Evolutionary conservation across 2,888 invertebrate genomes (phyloP).

Genomic region (Limenitis arthemis): DNA sequence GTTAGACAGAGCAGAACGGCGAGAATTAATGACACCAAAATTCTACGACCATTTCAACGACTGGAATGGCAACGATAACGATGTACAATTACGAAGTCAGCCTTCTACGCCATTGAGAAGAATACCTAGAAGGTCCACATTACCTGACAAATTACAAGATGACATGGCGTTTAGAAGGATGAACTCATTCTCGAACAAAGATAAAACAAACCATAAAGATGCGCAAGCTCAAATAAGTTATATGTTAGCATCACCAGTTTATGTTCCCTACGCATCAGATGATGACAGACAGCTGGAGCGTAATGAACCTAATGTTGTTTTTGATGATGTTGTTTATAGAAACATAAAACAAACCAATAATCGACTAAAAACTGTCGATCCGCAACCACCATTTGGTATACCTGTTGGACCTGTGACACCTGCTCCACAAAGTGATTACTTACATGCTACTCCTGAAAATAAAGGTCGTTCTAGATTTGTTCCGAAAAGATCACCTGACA

Average conservation of each 20-base stretch:
- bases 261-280: conserved; percentile 64
- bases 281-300: conserved; percentile 69
- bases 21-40: conserved; percentile 75
- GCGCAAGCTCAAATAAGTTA: conserved; percentile 74
- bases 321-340: conserved; percentile 89
- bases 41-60: conserved; percentile 62
- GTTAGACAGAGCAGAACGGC: conserved; percentile 82
- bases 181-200: conserved; percentile 68
- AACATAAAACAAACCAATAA: conserved; percentile 85
- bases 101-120: conserved; percentile 60
- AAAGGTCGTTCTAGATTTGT: conserved; percentile 74
- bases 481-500: conserved; percentile 81
- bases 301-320: conserved; percentile 86
- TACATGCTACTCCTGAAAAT: conserved; percentile 81
- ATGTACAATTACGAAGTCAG: conserved; percentile 59
- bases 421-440: conserved; percentile 86
- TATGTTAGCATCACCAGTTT: conserved; percentile 78
- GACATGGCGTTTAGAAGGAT: conserved; percentile 87
- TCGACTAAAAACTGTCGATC: conserved; percentile 79
- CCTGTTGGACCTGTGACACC: conserved; percentile 88
- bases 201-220: conserved; percentile 57
- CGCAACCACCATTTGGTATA: conserved; percentile 93
- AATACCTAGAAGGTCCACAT: conserved; percentile 56
- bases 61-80: conserved; percentile 67
- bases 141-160: conserved; percentile 79